These are phyloP conservation scores for human (Homo sapiens) DNA, from an alignment of 2,113 vertebrate species.

Conservation along the genomic window DNA sequence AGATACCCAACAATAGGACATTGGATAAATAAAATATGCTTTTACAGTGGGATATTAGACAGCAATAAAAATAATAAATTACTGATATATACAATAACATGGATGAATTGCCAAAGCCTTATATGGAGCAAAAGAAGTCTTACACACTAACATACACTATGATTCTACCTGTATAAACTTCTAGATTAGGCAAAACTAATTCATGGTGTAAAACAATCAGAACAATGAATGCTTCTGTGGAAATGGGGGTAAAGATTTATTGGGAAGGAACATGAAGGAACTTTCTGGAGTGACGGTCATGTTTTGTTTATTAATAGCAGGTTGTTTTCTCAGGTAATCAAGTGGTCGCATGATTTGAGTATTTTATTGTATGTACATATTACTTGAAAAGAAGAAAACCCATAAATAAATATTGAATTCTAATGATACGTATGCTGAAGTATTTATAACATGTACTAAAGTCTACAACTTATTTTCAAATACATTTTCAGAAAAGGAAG, in stretches of 20 bases:
- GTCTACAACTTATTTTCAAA: neutral
- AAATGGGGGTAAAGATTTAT: neutral
- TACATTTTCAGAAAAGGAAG: neutral
- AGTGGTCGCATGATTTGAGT: neutral
- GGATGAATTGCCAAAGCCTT: neutral
- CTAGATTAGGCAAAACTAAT: neutral
- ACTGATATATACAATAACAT: neutral
- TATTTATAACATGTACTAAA: neutral
- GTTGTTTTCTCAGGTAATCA: neutral
- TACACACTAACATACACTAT: neutral
- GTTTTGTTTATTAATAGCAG: neutral
- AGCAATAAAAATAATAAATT: neutral
- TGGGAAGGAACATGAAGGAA: neutral
- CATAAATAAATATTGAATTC: neutral
- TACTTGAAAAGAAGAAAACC: neutral
- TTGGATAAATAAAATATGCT: neutral
- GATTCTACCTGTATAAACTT: neutral
- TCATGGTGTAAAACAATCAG: neutral
- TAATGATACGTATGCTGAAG: neutral
- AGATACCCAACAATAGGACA: neutral
- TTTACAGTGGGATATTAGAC: neutral
- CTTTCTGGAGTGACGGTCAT: neutral
- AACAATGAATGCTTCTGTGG: neutral
- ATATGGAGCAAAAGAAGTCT: neutral
- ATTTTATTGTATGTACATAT: neutral